A percentile compares a stretch with the other conserved stretches of the same genome.
Evolutionary conservation across 1,140 invertebrate genomes (phyloP).

Genomic region (Agrypnia vestita): DNA sequence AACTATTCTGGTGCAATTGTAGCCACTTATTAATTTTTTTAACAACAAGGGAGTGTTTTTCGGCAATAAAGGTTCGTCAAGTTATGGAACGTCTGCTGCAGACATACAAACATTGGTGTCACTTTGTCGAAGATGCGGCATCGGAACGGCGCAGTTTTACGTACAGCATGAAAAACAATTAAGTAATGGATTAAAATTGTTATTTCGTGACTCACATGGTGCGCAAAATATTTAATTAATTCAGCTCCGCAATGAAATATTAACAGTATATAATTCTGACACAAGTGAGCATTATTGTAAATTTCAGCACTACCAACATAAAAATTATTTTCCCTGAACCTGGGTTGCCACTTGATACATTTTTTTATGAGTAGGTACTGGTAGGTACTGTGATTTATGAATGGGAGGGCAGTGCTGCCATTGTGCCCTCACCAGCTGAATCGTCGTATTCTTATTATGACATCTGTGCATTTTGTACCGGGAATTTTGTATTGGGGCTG

Average conservation of each 20-base stretch:
- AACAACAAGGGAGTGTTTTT: slow-evolving; percentile 52
- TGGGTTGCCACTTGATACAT: slow-evolving; percentile 11
- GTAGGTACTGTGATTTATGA: background rate
- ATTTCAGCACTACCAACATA: slow-evolving; percentile 50
- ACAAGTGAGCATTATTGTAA: slow-evolving; percentile 58
- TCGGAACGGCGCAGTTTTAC: background rate
- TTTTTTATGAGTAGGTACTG: background rate
- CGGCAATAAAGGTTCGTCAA: slow-evolving; percentile 43
- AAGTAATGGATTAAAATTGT: slow-evolving; percentile 15
- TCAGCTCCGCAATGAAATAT: slow-evolving; percentile 48
- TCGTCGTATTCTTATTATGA: too few relatives aligned
- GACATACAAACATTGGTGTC: slow-evolving; percentile 43
- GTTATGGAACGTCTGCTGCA: slow-evolving; percentile 44
- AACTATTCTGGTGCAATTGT: background rate
- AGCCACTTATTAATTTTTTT: slow-evolving; percentile 21
- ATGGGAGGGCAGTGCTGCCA: background rate
- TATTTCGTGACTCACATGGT: slow-evolving; percentile 46
- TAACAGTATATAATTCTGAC: slow-evolving; percentile 54
- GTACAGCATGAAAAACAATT: background rate
- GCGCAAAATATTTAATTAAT: slow-evolving; percentile 46
- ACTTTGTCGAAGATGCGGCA: background rate
- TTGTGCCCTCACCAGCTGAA: too few relatives aligned
- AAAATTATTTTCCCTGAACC: slow-evolving; percentile 4
- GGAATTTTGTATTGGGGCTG: too few relatives aligned
- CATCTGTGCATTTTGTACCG: too few relatives aligned